These are phyloP conservation scores for Origma solitaria DNA, from an alignment of 2,113 vertebrate genomes.

Conservation along the genomic window DNA sequence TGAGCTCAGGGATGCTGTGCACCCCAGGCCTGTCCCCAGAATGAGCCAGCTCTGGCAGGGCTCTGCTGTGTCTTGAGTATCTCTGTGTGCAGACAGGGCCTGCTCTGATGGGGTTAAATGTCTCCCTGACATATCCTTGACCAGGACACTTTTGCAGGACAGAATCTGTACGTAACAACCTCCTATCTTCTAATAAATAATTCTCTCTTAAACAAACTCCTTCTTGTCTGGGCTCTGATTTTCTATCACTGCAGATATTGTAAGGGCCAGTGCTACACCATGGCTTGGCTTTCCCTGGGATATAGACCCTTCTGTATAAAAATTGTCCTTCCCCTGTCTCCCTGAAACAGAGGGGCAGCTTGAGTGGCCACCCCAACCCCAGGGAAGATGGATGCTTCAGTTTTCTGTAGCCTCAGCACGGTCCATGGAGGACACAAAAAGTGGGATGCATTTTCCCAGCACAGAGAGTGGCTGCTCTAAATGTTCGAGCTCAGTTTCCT, in stretches of 20 bases:
- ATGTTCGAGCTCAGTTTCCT: not conserved
- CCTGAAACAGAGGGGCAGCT: not conserved
- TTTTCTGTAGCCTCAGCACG: not conserved
- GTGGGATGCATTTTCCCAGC: not conserved
- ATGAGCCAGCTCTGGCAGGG: slow-evolving; percentile 7
- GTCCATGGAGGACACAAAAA: not conserved
- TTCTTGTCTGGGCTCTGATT: not conserved
- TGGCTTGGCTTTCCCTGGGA: not conserved
- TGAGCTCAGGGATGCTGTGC: not conserved
- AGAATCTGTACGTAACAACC: slow-evolving; percentile 40
- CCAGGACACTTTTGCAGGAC: slow-evolving; percentile 47
- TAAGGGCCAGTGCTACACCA: not conserved
- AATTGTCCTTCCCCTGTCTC: not conserved
- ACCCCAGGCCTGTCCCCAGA: not conserved
- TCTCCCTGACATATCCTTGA: not conserved
- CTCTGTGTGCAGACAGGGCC: not conserved
- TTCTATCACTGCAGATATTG: not conserved
- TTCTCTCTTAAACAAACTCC: not conserved
- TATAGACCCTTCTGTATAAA: not conserved
- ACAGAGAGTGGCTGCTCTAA: not conserved
- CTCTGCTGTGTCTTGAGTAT: slow-evolving; percentile 46
- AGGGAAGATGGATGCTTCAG: not conserved
- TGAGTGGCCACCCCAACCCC: not conserved
- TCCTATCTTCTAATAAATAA: slow-evolving; percentile 53
- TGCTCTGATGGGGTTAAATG: not conserved